Percentiles rank a stretch among this genome's conserved stretches.
phyloP scores from a whole-genome alignment of 30 jellyfish, hydroid and myxozoan genomes.

The Turritopsis dohrnii region DNA sequence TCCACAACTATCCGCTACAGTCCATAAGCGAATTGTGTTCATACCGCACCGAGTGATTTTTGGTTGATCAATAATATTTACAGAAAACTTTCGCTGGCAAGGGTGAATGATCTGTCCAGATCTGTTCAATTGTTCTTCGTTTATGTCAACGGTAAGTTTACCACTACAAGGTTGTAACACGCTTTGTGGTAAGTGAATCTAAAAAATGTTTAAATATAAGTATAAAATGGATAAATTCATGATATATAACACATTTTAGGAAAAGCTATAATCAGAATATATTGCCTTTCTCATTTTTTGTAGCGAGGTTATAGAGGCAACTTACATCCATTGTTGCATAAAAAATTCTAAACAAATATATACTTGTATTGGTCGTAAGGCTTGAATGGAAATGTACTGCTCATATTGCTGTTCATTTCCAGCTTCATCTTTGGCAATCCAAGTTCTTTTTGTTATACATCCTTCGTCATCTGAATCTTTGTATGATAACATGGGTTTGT shows the following conservation, averaged over 20 bases:
- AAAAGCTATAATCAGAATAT: too few species aligned
- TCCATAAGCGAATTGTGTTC: slow-evolving; percentile 1
- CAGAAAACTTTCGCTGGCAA: slow-evolving; percentile 6
- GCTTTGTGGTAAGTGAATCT: neutral
- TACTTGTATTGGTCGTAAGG: neutral
- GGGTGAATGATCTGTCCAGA: slow-evolving; percentile 15
- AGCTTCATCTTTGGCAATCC: slow-evolving; percentile 26
- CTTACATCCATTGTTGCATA: neutral
- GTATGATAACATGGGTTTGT: slow-evolving; percentile 4
- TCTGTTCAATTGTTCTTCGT: neutral
- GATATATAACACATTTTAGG: too few species aligned
- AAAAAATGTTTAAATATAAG: neutral
- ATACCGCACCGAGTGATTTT: neutral
- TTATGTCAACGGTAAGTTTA: neutral
- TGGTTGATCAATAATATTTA: neutral
- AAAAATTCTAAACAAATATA: neutral
- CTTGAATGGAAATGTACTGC: slow-evolving; percentile 3
- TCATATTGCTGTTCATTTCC: neutral
- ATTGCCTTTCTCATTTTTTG: too few species aligned
- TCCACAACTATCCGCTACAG: slow-evolving; percentile 16
- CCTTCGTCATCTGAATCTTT: slow-evolving; percentile 8
- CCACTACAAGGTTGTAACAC: neutral
- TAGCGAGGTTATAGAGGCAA: too few species aligned
- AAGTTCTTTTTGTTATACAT: slow-evolving; percentile 2
- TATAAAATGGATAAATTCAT: neutral